These are phyloP conservation scores for Micronycteris hirsuta DNA, from an alignment of 2,113 vertebrate genomes.

Conservation along the genomic window DNA sequence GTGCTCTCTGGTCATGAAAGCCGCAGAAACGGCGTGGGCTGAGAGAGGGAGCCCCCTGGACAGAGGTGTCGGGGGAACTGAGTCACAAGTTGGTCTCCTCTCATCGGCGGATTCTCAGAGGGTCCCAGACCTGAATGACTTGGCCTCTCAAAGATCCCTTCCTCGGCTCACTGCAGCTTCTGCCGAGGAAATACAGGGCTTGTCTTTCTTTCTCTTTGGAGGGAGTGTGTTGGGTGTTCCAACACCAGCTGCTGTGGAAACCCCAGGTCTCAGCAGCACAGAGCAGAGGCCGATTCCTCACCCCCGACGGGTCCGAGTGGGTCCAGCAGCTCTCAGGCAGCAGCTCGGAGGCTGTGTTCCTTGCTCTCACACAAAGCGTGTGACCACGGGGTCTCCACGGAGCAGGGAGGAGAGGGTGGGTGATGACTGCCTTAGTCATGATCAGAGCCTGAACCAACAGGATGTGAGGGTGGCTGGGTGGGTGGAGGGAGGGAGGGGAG, in stretches of 20 bases:
- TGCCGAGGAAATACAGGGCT: not conserved
- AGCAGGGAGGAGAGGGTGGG: accelerated
- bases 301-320: not conserved
- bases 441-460: not conserved
- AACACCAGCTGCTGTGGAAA: slow-evolving; percentile 19
- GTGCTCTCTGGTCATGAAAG: not conserved
- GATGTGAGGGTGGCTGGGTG: not conserved
- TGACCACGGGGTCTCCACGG: not conserved
- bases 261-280: not conserved
- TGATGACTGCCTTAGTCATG: not conserved
- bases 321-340: not conserved
- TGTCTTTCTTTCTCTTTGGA: not conserved
- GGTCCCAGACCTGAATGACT: not conserved
- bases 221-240: not conserved
- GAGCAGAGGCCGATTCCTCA: not conserved
- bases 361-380: not conserved
- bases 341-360: not conserved
- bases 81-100: not conserved
- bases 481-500: too few relatives aligned
- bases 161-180: not conserved
- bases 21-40: not conserved
- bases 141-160: not conserved
- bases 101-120: not conserved
- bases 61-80: not conserved
- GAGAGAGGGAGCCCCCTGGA: not conserved